A percentile compares a stretch with the other conserved stretches of the same genome.
These are phyloP conservation scores for Lasius fuliginosus DNA, from an alignment of 2,888 invertebrate genomes.

Conservation along the genomic window DNA sequence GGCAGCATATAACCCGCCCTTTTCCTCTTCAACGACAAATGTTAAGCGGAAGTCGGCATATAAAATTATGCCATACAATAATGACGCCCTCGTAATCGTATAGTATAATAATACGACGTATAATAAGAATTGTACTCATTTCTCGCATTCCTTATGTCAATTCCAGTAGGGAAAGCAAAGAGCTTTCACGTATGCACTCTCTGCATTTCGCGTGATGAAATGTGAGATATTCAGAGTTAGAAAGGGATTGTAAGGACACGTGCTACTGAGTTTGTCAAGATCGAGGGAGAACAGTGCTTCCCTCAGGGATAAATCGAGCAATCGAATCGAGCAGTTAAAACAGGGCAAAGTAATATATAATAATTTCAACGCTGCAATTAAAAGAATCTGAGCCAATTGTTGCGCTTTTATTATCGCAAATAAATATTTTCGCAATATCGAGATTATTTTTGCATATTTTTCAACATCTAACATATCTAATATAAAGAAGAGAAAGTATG, in stretches of 20 bases:
- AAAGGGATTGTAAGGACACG: conserved; percentile 62
- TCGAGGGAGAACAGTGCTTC: conserved; percentile 31
- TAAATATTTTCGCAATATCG: neutral
- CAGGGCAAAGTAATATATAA: neutral
- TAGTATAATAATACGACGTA: neutral
- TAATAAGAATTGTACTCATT: conserved; percentile 18
- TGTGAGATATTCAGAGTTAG: conserved; percentile 66
- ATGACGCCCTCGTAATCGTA: conserved; percentile 52
- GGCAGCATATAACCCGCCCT: conserved; percentile 62
- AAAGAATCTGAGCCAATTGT: neutral
- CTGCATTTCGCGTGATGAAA: conserved; percentile 66
- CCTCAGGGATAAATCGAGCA: conserved; percentile 53
- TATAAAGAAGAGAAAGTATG: neutral
- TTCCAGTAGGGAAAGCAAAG: conserved; percentile 59
- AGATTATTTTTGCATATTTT: neutral
- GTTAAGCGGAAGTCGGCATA: conserved; percentile 70
- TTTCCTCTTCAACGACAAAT: conserved; percentile 41
- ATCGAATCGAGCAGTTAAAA: neutral
- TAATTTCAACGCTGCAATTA: neutral
- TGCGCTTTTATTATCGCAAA: neutral
- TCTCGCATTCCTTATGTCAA: conserved; percentile 43
- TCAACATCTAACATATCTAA: neutral
- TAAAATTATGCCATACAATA: conserved; percentile 66
- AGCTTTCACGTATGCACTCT: conserved; percentile 49
- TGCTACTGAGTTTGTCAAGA: conserved; percentile 59